Conservation (phyloP, 1,140 invertebrate genomes). For the Octopus bimaculoides region DNA sequence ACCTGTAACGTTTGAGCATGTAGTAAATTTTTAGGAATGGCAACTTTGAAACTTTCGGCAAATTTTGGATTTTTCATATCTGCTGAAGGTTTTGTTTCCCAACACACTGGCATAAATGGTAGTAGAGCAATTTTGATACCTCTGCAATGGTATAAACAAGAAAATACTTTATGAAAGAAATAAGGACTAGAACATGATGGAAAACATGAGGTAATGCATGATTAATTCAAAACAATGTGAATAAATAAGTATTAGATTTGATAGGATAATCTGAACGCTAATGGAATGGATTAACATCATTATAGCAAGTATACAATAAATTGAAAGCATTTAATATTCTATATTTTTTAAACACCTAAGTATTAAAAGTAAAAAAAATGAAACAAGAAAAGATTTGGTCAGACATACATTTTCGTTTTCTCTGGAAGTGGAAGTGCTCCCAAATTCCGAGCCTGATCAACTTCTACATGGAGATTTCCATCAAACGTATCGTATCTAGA, state of each 20-base stretch:
- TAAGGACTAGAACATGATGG: too few relatives aligned
- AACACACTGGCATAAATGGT: slow-evolving; percentile 65
- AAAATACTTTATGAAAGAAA: too few relatives aligned
- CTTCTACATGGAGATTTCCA: slow-evolving; percentile 77
- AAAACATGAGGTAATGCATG: too few relatives aligned
- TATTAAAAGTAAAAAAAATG: background rate
- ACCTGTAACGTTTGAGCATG: slow-evolving; percentile 85
- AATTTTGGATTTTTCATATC: slow-evolving; percentile 77
- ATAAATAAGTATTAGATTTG: too few relatives aligned
- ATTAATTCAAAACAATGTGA: too few relatives aligned
- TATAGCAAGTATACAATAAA: too few relatives aligned
- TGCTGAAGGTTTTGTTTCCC: slow-evolving; percentile 70
- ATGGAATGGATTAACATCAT: too few relatives aligned
- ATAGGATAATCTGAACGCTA: too few relatives aligned
- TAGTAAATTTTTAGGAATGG: slow-evolving; percentile 72
- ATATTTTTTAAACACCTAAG: background rate
- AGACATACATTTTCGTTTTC: slow-evolving; percentile 74
- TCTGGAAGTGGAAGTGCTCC: slow-evolving; percentile 76
- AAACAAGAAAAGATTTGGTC: background rate
- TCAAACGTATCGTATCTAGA: slow-evolving; percentile 73
- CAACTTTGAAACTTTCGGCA: slow-evolving; percentile 75
- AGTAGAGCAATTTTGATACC: slow-evolving; percentile 78
- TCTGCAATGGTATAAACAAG: slow-evolving; percentile 55
- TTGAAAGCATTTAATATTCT: slow-evolving; percentile 53
- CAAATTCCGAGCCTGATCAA: slow-evolving; percentile 86